These are phyloP conservation scores for Campoplex nolae DNA, from an alignment of 2,888 invertebrate species.

Conservation along the genomic window DNA sequence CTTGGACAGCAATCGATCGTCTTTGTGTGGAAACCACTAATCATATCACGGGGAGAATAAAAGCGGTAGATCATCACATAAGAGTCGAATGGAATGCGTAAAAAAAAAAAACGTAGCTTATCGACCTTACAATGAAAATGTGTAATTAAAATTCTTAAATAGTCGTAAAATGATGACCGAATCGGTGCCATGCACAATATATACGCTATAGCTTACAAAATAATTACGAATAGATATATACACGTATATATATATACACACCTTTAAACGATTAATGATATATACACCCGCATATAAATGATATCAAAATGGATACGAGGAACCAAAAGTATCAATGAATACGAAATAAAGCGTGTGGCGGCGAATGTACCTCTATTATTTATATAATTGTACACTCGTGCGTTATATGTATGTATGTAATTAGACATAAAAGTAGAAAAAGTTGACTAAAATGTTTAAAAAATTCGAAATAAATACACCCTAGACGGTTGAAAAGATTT, in stretches of 20 bases:
- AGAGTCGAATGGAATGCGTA: slow-evolving; percentile 27
- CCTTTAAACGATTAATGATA: slow-evolving; percentile 29
- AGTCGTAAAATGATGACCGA: slow-evolving; percentile 30
- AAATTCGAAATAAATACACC: not conserved
- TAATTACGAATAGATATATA: slow-evolving; percentile 66
- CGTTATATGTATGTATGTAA: slow-evolving; percentile 31
- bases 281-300: slow-evolving; percentile 52
- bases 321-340: slow-evolving; percentile 72
- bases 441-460: slow-evolving; percentile 8
- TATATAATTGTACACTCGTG: slow-evolving; percentile 12
- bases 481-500: not conserved
- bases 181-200: slow-evolving; percentile 55
- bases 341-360: slow-evolving; percentile 39
- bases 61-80: slow-evolving; percentile 31
- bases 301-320: slow-evolving; percentile 67
- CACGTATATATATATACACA: slow-evolving; percentile 53
- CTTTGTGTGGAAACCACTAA: not conserved
- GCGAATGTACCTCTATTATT: slow-evolving; percentile 43
- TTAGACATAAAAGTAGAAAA: slow-evolving; percentile 28
- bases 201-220: slow-evolving; percentile 35
- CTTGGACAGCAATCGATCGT: not conserved
- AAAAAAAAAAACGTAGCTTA: slow-evolving; percentile 34
- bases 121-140: slow-evolving; percentile 26
- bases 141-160: slow-evolving; percentile 8
- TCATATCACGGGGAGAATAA: slow-evolving; percentile 15